Percentiles rank a stretch among this genome's conserved stretches.
These are phyloP conservation scores for Conus betulinus DNA, from an alignment of 1,140 invertebrate species.

Conservation along the genomic window DNA sequence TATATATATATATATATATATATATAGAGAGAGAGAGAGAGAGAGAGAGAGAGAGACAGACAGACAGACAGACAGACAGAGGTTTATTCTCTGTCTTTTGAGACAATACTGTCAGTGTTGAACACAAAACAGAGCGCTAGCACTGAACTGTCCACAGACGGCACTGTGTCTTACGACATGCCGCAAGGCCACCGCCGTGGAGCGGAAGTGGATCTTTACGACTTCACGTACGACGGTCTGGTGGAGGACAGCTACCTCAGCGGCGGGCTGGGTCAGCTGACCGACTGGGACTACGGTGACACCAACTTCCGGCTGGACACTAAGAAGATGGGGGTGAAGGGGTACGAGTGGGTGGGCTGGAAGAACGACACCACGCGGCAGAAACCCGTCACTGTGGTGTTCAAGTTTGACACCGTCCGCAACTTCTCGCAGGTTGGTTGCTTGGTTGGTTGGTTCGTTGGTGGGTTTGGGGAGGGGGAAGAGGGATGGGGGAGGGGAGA, in stretches of 20 bases:
- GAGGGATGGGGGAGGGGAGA: not conserved
- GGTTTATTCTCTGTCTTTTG: too few relatives aligned
- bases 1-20: too few relatives aligned
- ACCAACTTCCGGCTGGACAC: slow-evolving; percentile 87
- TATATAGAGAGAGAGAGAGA: too few relatives aligned
- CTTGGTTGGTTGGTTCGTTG: not conserved
- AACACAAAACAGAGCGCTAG: too few relatives aligned
- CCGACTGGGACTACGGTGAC: slow-evolving; percentile 85
- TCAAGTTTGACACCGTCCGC: slow-evolving; percentile 91
- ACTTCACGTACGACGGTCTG: slow-evolving; percentile 92
- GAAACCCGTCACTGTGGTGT: slow-evolving; percentile 77
- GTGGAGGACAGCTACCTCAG: slow-evolving; percentile 73
- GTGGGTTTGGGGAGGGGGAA: not conserved
- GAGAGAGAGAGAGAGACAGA: too few relatives aligned
- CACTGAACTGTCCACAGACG: slow-evolving; percentile 79
- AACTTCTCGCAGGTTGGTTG: slow-evolving; percentile 83
- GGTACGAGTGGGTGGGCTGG: slow-evolving; percentile 94
- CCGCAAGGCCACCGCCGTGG: slow-evolving; percentile 87
- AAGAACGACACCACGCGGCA: slow-evolving; percentile 84
- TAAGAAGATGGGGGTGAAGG: slow-evolving; percentile 82
- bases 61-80: too few relatives aligned
- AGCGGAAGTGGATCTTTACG: slow-evolving; percentile 88
- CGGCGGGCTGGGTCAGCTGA: slow-evolving; percentile 89
- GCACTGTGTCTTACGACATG: slow-evolving; percentile 88
- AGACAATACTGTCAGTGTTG: too few relatives aligned